Base-by-base conservation (phyloP, 2,113 vertebrate species). In the Thermophis baileyi region DNA sequence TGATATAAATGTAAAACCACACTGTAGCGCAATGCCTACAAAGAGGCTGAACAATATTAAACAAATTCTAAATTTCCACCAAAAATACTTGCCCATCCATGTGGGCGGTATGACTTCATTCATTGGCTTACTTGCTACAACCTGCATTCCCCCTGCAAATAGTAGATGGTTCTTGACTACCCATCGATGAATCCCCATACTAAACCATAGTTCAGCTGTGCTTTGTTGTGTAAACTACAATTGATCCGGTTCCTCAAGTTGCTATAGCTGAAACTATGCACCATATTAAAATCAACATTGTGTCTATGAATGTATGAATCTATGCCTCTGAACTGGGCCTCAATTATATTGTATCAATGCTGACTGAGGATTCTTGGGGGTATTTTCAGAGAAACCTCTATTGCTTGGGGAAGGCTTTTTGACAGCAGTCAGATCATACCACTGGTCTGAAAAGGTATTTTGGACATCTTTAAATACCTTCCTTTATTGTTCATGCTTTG, bases 401-500 rank as follows among this genome's bases (percentile, higher is more conserved):
- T 44, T 81, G 74, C 18, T 81, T 81, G 74, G 74, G 18, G 74
- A 24, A 25, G 25, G 16, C 20, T 49, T 46, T 18, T 81, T 86
- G 27, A 87, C 12, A 81, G 46, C 24, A 6, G 10, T 10, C 3
- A n/a, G 50, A 57, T 60, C 86, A 88, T 46, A 27, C 49, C 22
- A 1, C 89, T 94, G 90, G 50, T 69, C 11, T 69, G 53, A 88
- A 90, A 81, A 7, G 81, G 12, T 60, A 81, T 10, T 1, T 92
- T 81, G 35, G 74, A 9, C 35, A 81, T 81, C 35, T 81, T 81
- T 81, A 40, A 40, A 81, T 40, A 40, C 35, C 0, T 81, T 81
- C 35, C 69, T 53, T 93, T 92, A 35, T 91, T n/a, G 94, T 96
- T 92, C 35, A 16, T 92, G 69, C 88, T 35, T 95, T 91, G 35